Conservation (phyloP, 2,113 vertebrate genomes). For the Anhinga rufa region DNA sequence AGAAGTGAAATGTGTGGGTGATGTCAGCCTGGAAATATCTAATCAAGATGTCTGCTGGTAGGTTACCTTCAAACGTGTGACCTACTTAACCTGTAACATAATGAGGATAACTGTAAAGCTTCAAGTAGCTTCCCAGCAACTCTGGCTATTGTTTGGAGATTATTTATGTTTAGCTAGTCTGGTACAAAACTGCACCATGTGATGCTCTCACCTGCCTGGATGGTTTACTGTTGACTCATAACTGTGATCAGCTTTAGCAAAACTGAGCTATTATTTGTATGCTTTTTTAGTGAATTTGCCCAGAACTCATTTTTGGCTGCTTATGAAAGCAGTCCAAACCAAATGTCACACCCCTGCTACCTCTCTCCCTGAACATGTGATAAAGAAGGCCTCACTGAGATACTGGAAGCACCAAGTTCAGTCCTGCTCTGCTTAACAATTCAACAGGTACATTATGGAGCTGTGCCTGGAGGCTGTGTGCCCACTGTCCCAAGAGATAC, state of each 20-base stretch:
- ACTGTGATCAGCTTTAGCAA: neutral
- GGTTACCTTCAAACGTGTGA: conserved; percentile 10
- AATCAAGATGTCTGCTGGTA: conserved; percentile 14
- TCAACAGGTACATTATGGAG: neutral
- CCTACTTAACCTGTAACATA: conserved; percentile 26
- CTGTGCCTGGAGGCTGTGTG: neutral
- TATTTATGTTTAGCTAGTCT: neutral
- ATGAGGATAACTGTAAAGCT: conserved; percentile 30
- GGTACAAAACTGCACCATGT: neutral
- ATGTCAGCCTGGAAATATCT: conserved; percentile 17
- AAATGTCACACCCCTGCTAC: neutral
- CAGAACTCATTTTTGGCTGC: neutral
- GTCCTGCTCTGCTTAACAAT: neutral
- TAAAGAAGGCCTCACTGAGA: neutral
- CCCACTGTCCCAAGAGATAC: neutral
- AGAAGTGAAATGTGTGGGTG: neutral
- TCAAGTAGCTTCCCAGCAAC: conserved; percentile 12
- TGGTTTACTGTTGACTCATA: neutral
- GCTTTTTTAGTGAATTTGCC: neutral
- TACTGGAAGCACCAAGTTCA: neutral
- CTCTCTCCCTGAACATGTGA: neutral
- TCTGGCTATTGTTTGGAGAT: neutral
- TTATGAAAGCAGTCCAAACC: neutral
- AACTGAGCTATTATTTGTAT: neutral
- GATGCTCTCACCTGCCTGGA: neutral